Evolutionary conservation across 1,140 invertebrate genomes (phyloP).

Genomic region (Drosophila serrata): DNA sequence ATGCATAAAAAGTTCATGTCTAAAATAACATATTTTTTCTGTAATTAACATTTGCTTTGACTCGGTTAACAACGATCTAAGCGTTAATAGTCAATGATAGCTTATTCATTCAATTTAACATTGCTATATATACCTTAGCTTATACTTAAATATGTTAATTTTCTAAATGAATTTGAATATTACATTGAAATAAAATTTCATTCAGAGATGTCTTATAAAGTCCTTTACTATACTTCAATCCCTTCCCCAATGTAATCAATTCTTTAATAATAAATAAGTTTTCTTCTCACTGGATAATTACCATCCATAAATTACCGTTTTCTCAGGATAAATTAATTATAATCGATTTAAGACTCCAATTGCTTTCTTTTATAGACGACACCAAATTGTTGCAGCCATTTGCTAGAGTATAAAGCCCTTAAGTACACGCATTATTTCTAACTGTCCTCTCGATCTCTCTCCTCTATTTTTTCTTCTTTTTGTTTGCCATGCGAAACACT

Average conservation of each 20-base stretch:
- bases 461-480: constrained; percentile 4
- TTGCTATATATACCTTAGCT: too few relatives aligned
- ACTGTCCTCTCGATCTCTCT: constrained; percentile 31
- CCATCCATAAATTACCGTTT: neutral
- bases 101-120: too few relatives aligned
- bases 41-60: too few relatives aligned
- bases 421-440: constrained; percentile 63
- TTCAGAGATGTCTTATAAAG: too few relatives aligned
- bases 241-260: neutral
- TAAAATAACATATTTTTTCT: too few relatives aligned
- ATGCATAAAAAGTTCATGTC: too few relatives aligned
- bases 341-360: constrained; percentile 6
- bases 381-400: constrained; percentile 29
- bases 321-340: neutral
- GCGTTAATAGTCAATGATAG: too few relatives aligned
- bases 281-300: neutral
- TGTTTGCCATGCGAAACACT: constrained; percentile 23
- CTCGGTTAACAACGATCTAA: too few relatives aligned
- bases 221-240: too few relatives aligned
- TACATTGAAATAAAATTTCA: too few relatives aligned
- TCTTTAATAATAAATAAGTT: neutral
- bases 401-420: constrained; percentile 43
- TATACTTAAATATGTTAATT: too few relatives aligned
- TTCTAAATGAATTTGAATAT: too few relatives aligned
- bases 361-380: constrained; percentile 7